Evolutionary conservation across 2,113 vertebrate genomes (phyloP).

Genomic region (Pitta sordida): DNA sequence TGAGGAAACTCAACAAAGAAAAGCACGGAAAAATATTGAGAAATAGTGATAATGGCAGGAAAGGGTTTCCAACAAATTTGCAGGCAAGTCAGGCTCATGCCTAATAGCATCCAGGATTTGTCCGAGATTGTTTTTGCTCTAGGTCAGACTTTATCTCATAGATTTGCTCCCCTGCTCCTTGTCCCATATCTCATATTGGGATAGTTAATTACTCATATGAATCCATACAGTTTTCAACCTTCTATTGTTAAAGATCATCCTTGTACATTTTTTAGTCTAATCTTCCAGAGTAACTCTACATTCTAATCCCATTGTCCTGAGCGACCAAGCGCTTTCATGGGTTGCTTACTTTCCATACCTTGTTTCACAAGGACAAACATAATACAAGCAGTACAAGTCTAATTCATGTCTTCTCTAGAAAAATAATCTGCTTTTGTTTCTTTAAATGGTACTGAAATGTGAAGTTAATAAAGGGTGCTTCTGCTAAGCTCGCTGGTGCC

Average conservation of each 20-base stretch:
- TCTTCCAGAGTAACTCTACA: not conserved
- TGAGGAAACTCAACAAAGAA: not conserved
- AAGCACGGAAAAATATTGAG: not conserved
- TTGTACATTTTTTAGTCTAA: not conserved
- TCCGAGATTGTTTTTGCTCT: not conserved
- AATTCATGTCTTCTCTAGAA: not conserved
- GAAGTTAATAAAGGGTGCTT: not conserved
- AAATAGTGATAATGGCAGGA: not conserved
- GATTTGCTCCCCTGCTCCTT: not conserved
- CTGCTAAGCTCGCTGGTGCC: not conserved
- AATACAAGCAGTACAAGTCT: not conserved
- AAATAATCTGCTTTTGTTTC: not conserved
- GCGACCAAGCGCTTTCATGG: rapidly evolving
- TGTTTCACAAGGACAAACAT: not conserved
- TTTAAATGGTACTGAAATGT: not conserved
- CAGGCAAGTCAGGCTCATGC: not conserved
- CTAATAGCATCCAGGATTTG: not conserved
- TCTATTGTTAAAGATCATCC: not conserved
- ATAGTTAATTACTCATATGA: not conserved
- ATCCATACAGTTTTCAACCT: not conserved
- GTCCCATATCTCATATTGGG: not conserved
- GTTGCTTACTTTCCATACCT: not conserved
- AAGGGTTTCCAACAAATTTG: not conserved
- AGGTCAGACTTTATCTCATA: not conserved
- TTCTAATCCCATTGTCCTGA: not conserved